These are phyloP conservation scores for Hermetia illucens DNA, from an alignment of 1,140 invertebrate species.

Conservation along the genomic window DNA sequence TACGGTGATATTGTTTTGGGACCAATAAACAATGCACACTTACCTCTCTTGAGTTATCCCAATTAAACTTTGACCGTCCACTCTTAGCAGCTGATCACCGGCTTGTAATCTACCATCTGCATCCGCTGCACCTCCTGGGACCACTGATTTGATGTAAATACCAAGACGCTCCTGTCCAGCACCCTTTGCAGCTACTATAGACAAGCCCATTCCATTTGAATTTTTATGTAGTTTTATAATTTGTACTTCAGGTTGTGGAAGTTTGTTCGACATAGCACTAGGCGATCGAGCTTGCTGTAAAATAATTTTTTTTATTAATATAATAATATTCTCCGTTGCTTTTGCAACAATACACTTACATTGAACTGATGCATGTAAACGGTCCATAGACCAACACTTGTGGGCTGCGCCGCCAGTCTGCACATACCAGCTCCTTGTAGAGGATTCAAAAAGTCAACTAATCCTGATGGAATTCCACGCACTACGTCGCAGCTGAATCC, in stretches of 20 bases:
- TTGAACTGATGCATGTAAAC: slow-evolving; percentile 71
- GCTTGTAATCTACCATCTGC: slow-evolving; percentile 85
- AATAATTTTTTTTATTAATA: slow-evolving; percentile 8
- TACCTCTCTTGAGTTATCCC: slow-evolving; percentile 92
- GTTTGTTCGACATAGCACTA: slow-evolving; percentile 33
- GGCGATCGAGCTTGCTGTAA: slow-evolving; percentile 43
- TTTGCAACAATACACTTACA: slow-evolving; percentile 29
- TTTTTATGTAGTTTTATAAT: slow-evolving; percentile 84
- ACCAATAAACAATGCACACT: no score
- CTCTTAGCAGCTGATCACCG: slow-evolving; percentile 93
- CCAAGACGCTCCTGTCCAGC: slow-evolving; percentile 60
- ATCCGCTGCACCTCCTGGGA: slow-evolving; percentile 89
- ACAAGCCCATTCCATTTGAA: slow-evolving; percentile 82
- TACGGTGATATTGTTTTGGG: no score
- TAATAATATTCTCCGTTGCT: neutral
- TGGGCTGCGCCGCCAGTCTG: slow-evolving; percentile 75
- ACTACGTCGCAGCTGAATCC: slow-evolving; percentile 97
- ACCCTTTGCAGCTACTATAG: slow-evolving; percentile 83
- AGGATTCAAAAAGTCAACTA: slow-evolving; percentile 83
- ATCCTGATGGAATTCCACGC: slow-evolving; percentile 76
- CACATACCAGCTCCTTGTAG: slow-evolving; percentile 77
- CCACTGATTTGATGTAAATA: slow-evolving; percentile 97
- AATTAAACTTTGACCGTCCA: slow-evolving; percentile 91
- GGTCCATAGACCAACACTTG: slow-evolving; percentile 84
- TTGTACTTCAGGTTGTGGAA: slow-evolving; percentile 49